A percentile compares a stretch with the other conserved stretches of the same genome.
These are phyloP conservation scores for Osedax frankpressi DNA, from an alignment of 2,888 invertebrate genomes.

Conservation along the genomic window DNA sequence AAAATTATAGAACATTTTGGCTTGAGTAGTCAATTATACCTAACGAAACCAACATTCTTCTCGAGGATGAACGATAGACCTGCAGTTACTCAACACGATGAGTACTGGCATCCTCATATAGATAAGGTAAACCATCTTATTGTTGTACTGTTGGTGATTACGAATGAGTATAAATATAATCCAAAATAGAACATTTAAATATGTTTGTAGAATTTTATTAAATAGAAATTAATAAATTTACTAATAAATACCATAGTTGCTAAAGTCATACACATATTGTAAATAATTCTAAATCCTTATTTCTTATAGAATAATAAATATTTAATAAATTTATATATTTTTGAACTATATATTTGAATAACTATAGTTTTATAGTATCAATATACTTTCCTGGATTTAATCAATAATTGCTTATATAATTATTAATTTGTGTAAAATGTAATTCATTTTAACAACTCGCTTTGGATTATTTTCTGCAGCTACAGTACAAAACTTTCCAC, in stretches of 20 bases:
- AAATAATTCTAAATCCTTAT: too few relatives aligned
- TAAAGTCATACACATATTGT: too few relatives aligned
- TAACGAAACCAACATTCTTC: constrained; percentile 79
- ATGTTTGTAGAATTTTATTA: background rate
- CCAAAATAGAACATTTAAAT: background rate
- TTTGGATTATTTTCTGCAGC: constrained; percentile 50
- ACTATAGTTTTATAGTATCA: too few relatives aligned
- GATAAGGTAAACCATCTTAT: constrained; percentile 57
- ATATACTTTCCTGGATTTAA: too few relatives aligned
- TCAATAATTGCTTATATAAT: too few relatives aligned
- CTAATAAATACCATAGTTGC: too few relatives aligned
- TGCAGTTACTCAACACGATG: constrained; percentile 65
- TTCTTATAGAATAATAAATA: too few relatives aligned
- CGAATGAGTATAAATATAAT: background rate
- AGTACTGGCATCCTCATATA: constrained; percentile 78
- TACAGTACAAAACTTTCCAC: constrained; percentile 71
- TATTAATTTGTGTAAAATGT: constrained; percentile 22
- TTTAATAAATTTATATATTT: too few relatives aligned
- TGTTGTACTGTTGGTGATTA: background rate
- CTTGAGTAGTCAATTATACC: constrained; percentile 56
- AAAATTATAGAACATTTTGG: constrained; percentile 65
- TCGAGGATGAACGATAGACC: constrained; percentile 61
- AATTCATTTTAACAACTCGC: background rate
- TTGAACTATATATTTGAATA: too few relatives aligned
- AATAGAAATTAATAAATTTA: too few relatives aligned